Evolutionary conservation across 64 coral and sea anemone species (phyloP).

Genomic region (Montipora capricornis): DNA sequence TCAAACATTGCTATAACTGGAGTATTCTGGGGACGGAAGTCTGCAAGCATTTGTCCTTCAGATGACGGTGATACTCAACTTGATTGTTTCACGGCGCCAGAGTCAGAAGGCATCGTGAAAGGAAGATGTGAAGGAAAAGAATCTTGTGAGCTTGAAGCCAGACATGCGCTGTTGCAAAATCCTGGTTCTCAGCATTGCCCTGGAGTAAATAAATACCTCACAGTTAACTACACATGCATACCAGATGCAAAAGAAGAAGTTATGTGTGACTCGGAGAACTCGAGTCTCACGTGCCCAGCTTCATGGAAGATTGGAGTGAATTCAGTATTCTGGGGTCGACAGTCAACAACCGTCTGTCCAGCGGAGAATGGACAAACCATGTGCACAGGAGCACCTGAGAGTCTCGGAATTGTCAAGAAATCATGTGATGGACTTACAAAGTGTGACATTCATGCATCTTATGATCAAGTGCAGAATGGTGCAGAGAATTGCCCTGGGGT

Average conservation of each 20-base stretch:
- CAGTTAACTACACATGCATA: constrained; percentile 93
- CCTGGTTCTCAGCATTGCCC: constrained; percentile 77
- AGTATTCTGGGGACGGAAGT: constrained; percentile 89
- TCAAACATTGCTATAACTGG: constrained; percentile 89
- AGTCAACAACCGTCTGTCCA: constrained; percentile 91
- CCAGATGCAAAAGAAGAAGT: constrained; percentile 97
- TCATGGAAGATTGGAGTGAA: constrained; percentile 95
- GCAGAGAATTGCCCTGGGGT: constrained; percentile 96
- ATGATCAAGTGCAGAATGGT: constrained; percentile 91
- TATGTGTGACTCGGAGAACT: constrained; percentile 95
- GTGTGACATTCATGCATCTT: constrained; percentile 85
- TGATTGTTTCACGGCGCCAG: constrained; percentile 86
- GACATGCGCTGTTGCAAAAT: constrained; percentile 91
- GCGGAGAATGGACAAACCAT: constrained; percentile 89
- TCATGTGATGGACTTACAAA: constrained; percentile 84
- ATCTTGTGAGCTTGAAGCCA: constrained; percentile 91
- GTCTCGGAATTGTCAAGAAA: constrained; percentile 93
- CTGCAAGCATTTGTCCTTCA: constrained; percentile 77
- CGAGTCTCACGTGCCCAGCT: constrained; percentile 88
- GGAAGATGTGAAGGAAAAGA: constrained; percentile 96
- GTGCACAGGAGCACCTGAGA: constrained; percentile 97
- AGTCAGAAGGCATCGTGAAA: constrained; percentile 92
- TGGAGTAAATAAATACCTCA: constrained; percentile 97
- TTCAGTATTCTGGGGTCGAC: constrained; percentile 97
- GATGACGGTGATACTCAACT: constrained; percentile 94